Evolutionary conservation across 2,113 vertebrate genomes (phyloP), one percentile per base, ranked within the genome.

Genomic region (Symphodus melops): DNA sequence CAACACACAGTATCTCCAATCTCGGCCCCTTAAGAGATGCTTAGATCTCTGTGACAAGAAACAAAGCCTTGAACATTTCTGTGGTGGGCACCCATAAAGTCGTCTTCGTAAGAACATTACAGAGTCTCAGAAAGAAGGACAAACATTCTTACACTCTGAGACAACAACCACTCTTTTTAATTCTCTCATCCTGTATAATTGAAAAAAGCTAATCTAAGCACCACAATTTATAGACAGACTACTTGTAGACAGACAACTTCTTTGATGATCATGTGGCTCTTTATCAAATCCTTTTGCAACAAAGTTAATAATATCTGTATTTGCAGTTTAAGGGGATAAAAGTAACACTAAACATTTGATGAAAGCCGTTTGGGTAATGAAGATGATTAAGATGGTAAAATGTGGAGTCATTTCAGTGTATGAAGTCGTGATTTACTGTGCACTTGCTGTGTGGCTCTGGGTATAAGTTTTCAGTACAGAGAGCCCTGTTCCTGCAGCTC

Each of bases 381-480:
- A 60, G 60, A 42, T 73, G 72, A 82, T 73, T 77, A 72, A 56
- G 67, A 82, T 37, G 1, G 68, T 60, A 39, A 82, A 75, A 69
- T 39, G 67, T 1, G 8, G 37, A 65, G 58, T 52, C 3, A 16
- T 59, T 33, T 52, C 7, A 3, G 2, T 2, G 39, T 28, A 44
- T 59, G 28, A 71, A 70, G 70, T 83, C 1, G n/a, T 68, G 52
- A 81, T 84, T 84, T 64, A 81, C 49, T 39, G 63, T 55, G 72
- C 28, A 72, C 49, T 81, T 36, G 78, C 70, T 37, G 49, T 17
- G 55, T 72, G 62, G 41, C 55, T 65, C 28, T 23, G 82, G 59
- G 69, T 72, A 20, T 67, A 62, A 20, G 9, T 49, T 82, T 86
- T 86, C 81, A 49, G 4, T 57, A n/a, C n/a, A 60, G 61, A 37